Evolutionary conservation across 2,888 invertebrate species (phyloP), one percentile per base, ranked within the genome.

Genomic region (Autographa gamma): DNA sequence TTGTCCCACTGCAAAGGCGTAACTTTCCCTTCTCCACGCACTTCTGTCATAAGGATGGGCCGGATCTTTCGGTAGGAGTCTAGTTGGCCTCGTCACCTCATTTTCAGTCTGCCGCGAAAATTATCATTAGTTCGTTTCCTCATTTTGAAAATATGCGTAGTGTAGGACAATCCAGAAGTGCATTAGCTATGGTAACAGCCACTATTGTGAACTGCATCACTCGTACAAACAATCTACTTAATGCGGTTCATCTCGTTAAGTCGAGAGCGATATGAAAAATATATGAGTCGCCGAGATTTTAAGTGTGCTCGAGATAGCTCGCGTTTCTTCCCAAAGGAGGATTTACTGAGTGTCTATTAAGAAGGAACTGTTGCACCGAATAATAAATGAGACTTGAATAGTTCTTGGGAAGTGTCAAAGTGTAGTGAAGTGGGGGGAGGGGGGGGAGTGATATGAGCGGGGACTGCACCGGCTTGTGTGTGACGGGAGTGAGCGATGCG

Each of bases 241-340:
- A 48, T 48, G 48, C 48, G n/a, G 48, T 48, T 48, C 43, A 66
- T 62, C 58, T 31, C 71, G 25, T 18, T 48, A 61, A 67, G 41
- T 32, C 67, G 34, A n/a, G 8, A 13, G 63, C 69, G 16, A 60
- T 63, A 68, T 79, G 70, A 81, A 79, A 74, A 60, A 78, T 73
- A 77, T 77, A 78, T 70, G 78, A 79, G 67, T 34, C 60, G 41
- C 63, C 41, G 41, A 74, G 66, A 60, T 64, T 81, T 73, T 73
- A 64, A 78, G 63, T 70, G 34, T 60, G 41, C 65, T 63, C 59
- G 19, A 43, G 70, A 78, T 74, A 81, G 79, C 71, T 81, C 16
- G 38, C 66, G 67, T 58, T 18, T 48, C 16, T 25, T 31, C 60
- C 61, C 9, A 56, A 48, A 38, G 56, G 66, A 41, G 54, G 48